Percentiles rank a stretch among this genome's conserved stretches.
Conservation (phyloP, 1,140 invertebrate species). For the Drosophila repleta region DNA sequence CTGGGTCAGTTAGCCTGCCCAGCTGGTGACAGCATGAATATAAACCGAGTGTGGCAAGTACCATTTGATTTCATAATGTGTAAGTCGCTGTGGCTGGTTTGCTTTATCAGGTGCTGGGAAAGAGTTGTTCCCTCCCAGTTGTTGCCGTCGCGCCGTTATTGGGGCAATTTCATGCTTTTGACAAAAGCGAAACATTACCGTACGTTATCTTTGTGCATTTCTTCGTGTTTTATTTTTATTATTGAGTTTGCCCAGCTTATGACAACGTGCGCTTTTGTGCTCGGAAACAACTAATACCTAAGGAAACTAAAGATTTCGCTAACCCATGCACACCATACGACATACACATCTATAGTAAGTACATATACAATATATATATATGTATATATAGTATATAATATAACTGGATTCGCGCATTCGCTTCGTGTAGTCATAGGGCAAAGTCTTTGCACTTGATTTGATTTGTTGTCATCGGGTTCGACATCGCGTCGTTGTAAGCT, state of each 20-base stretch:
- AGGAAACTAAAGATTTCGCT: slow-evolving; percentile 2
- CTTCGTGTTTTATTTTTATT: slow-evolving; percentile 15
- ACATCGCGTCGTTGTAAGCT: slow-evolving; percentile 10
- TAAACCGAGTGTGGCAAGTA: background rate
- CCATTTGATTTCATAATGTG: slow-evolving; percentile 11
- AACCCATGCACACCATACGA: background rate
- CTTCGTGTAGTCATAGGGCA: slow-evolving; percentile 75
- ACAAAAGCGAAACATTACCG: background rate
- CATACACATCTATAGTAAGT: background rate
- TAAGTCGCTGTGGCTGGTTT: background rate
- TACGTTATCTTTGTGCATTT: slow-evolving; percentile 31
- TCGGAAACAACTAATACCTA: background rate
- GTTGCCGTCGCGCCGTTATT: background rate
- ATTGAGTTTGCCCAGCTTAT: slow-evolving; percentile 21
- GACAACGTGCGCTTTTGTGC: slow-evolving; percentile 35
- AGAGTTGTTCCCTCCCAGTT: slow-evolving; percentile 33
- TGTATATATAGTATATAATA: slow-evolving; percentile 11
- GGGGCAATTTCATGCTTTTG: slow-evolving; percentile 22
- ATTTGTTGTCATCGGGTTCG: slow-evolving; percentile 60
- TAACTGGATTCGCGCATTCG: slow-evolving; percentile 9
- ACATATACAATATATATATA: background rate
- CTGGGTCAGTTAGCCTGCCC: background rate
- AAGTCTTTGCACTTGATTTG: slow-evolving; percentile 69
- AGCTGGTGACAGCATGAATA: background rate
- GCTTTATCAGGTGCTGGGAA: slow-evolving; percentile 7